A percentile compares a stretch with the other conserved stretches of the same genome.
Evolutionary conservation across 2,797 vertebrate species (phyloP).

Genomic region (Tamandua tetradactyla): DNA sequence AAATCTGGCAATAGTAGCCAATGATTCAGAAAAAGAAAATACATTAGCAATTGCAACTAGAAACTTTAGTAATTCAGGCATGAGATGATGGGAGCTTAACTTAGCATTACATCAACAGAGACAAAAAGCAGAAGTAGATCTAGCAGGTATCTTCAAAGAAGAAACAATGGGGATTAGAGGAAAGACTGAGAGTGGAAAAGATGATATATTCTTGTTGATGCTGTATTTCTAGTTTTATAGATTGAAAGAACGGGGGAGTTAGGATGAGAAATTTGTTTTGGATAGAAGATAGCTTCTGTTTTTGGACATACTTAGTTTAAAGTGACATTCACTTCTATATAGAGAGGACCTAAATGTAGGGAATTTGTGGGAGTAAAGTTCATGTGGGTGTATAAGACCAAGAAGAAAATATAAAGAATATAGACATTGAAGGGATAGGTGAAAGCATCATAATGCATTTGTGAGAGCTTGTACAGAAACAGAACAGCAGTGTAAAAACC

Average conservation of each 20-base stretch:
- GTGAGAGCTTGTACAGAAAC: not conserved
- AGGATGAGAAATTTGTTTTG: not conserved
- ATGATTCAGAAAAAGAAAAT: slow-evolving; percentile 15
- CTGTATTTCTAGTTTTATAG: not conserved
- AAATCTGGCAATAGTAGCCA: not conserved
- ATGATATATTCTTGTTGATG: not conserved
- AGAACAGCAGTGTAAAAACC: not conserved
- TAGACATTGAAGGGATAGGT: not conserved
- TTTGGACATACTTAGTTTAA: not conserved
- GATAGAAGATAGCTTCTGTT: not conserved
- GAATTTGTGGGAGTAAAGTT: not conserved
- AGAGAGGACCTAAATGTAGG: not conserved
- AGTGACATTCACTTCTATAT: not conserved
- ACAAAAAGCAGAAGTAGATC: not conserved
- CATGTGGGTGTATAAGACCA: not conserved
- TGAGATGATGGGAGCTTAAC: not conserved
- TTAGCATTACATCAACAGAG: not conserved
- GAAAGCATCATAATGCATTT: not conserved
- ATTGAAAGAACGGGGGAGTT: not conserved
- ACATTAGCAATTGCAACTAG: not conserved
- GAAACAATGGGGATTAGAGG: not conserved
- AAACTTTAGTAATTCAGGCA: not conserved
- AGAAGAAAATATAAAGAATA: not conserved
- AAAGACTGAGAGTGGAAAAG: not conserved
- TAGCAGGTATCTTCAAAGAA: not conserved